These are phyloP conservation scores for Aporophyla lueneburgensis DNA, from an alignment of 2,888 invertebrate genomes.

Conservation along the genomic window DNA sequence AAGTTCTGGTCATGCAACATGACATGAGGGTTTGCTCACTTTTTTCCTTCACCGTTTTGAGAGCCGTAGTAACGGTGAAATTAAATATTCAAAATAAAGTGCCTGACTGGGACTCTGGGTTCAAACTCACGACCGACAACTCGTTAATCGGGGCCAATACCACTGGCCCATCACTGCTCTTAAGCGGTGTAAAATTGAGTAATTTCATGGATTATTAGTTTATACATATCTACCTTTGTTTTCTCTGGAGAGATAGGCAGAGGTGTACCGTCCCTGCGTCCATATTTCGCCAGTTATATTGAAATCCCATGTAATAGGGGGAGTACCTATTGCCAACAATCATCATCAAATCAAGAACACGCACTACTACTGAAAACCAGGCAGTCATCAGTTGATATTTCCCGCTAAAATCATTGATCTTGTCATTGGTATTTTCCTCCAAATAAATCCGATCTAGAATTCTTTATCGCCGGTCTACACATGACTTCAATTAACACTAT, in stretches of 20 bases:
- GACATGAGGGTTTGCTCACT: no score
- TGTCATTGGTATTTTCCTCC: no score
- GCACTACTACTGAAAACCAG: not conserved
- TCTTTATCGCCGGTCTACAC: not conserved
- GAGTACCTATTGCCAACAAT: not conserved
- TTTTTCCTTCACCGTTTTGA: no score
- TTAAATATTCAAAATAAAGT: no score
- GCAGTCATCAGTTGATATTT: not conserved
- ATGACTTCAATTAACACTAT: slow-evolving; percentile 56
- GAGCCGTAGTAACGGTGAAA: no score
- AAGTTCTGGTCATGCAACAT: no score
- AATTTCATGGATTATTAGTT: not conserved
- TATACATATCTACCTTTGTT: not conserved
- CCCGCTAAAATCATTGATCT: not conserved
- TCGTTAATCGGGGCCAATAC: no score
- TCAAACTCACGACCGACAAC: no score
- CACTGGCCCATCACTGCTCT: no score
- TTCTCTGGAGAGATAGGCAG: no score
- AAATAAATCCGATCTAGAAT: not conserved
- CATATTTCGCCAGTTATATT: not conserved
- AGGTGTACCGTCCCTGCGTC: not conserved
- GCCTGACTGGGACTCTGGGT: no score
- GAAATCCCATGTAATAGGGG: not conserved
- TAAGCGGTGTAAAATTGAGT: not conserved
- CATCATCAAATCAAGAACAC: not conserved